A percentile compares a stretch with the other conserved stretches of the same genome.
phyloP scores from a whole-genome alignment of 2,797 vertebrate species.

The Coilia nasus region DNA sequence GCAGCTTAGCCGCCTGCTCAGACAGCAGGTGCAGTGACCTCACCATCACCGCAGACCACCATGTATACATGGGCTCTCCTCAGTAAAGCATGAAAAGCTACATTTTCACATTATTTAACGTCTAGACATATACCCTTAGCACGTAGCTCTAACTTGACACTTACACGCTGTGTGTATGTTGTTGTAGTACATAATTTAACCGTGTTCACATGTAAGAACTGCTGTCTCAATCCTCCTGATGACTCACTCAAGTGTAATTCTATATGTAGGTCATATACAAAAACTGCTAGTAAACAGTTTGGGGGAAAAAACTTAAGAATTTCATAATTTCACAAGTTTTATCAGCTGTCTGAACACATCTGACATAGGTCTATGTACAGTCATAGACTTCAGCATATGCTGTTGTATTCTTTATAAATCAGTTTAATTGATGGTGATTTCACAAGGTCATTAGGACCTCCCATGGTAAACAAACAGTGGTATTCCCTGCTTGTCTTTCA shows the following conservation, averaged over 20 bases:
- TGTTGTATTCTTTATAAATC: neutral
- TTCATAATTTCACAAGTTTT: neutral
- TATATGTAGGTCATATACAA: neutral
- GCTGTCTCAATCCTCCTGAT: neutral
- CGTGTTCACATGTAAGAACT: neutral
- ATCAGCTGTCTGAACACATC: neutral
- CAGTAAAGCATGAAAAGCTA: neutral
- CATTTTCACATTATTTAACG: neutral
- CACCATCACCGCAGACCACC: neutral
- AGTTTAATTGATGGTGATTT: neutral
- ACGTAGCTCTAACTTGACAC: neutral
- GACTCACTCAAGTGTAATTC: neutral
- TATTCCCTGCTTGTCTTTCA: neutral
- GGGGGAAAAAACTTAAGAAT: neutral
- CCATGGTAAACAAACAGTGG: neutral
- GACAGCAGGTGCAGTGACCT: neutral
- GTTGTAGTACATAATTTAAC: neutral
- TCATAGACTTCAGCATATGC: neutral
- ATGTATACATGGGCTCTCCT: neutral
- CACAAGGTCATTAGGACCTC: neutral
- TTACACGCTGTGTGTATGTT: too few relatives aligned
- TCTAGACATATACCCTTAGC: neutral
- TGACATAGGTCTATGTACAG: neutral
- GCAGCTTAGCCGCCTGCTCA: neutral
- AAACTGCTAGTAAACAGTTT: neutral